phyloP scores from a whole-genome alignment of 2,888 invertebrate genomes.

The Leptinotarsa juncta region DNA sequence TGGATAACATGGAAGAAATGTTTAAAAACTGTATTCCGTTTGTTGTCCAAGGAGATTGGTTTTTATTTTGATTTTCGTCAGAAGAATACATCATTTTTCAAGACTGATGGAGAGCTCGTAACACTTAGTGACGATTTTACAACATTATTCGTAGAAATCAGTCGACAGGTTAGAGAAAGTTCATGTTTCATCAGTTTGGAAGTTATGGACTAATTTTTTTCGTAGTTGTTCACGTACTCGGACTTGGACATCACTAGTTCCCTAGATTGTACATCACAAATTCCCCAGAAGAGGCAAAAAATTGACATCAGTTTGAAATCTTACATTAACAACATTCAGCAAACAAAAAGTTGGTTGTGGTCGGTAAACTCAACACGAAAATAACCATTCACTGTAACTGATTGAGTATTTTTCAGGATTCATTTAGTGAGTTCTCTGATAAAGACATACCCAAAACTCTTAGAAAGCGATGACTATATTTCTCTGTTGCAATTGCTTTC shows the following conservation, averaged over 20 bases:
- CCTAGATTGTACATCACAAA: conserved; percentile 35
- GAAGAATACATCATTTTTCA: conserved; percentile 51
- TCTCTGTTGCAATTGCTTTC: conserved; percentile 63
- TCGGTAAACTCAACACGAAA: conserved; percentile 38
- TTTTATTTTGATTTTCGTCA: conserved; percentile 44
- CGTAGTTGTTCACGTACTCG: conserved; percentile 39
- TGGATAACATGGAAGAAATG: conserved; percentile 65
- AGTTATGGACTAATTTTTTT: conserved; percentile 1
- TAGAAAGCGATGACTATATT: conserved; percentile 60
- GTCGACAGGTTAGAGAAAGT: conserved; percentile 58
- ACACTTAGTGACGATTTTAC: conserved; percentile 52
- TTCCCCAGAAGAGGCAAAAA: conserved; percentile 47
- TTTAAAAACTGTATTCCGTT: conserved; percentile 61
- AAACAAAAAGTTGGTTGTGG: conserved; percentile 64
- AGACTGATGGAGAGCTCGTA: conserved; percentile 41
- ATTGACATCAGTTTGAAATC: conserved; percentile 49
- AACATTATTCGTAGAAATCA: conserved; percentile 60
- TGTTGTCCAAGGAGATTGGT: conserved; percentile 56
- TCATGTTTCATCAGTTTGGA: not conserved
- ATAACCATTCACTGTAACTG: not conserved
- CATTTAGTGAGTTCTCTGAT: conserved; percentile 62
- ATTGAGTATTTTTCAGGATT: conserved; percentile 55
- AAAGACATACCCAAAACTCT: conserved; percentile 62
- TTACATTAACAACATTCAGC: conserved; percentile 57
- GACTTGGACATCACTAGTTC: conserved; percentile 37